phyloP scores from a whole-genome alignment of 2,113 vertebrate species.

The Loxodonta africana region DNA sequence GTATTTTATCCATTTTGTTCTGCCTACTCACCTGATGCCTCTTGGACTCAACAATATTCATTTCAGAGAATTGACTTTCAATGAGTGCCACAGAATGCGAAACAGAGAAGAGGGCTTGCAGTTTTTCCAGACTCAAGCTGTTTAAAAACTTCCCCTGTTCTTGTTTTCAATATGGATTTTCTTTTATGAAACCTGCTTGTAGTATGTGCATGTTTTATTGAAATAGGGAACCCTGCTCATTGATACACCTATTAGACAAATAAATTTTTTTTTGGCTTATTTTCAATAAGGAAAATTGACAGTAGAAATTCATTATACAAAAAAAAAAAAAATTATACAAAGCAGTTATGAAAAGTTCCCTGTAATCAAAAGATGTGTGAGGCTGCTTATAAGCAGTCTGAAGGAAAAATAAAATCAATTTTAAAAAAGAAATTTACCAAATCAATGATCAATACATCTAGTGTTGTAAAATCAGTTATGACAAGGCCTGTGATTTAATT shows the following conservation, averaged over 20 bases:
- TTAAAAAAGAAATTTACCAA: not conserved
- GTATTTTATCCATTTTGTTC: not conserved
- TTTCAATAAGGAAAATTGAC: not conserved
- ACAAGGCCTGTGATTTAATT: not conserved
- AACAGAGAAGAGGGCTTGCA: not conserved
- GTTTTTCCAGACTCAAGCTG: not conserved
- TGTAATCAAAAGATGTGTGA: not conserved
- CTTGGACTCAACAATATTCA: not conserved
- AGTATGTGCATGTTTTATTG: not conserved
- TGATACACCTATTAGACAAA: not conserved
- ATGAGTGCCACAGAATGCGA: not conserved
- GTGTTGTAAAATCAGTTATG: not conserved
- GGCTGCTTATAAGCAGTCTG: not conserved
- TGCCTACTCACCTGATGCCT: not conserved
- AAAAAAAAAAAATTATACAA: not conserved
- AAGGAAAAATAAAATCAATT: not conserved
- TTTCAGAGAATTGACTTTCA: not conserved
- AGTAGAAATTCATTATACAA: not conserved
- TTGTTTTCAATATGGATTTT: not conserved
- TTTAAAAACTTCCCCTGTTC: not conserved
- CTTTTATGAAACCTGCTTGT: constrained; percentile 3
- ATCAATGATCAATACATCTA: not conserved
- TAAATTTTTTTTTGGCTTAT: not conserved
- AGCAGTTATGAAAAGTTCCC: not conserved
- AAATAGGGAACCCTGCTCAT: not conserved